Percentiles rank a stretch among this genome's conserved stretches.
These are phyloP conservation scores for Penaeus chinensis DNA, from an alignment of 1,140 invertebrate species.

Conservation along the genomic window DNA sequence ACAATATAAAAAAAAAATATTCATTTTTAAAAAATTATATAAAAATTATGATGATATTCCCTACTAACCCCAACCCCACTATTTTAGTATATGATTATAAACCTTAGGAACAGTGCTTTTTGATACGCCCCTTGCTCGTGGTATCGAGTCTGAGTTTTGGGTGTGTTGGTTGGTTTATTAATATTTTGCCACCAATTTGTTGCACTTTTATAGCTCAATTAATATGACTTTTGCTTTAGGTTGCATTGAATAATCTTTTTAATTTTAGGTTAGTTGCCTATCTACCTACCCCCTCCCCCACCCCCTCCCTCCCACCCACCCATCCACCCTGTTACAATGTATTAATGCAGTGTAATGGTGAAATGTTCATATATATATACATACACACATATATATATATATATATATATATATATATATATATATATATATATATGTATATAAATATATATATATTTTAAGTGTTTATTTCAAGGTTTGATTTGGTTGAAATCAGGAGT, in stretches of 20 bases:
- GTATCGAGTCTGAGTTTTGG: conserved; percentile 51
- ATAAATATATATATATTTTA: too few relatives aligned
- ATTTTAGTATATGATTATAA: conserved; percentile 31
- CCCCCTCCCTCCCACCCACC: neutral
- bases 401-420: too few relatives aligned
- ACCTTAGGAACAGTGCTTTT: conserved; percentile 41
- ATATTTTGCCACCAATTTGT: conserved; percentile 49
- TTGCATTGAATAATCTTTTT: conserved; percentile 45
- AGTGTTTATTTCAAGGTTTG: too few relatives aligned
- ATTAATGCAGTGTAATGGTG: conserved; percentile 24
- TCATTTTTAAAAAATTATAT: too few relatives aligned
- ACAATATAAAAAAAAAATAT: too few relatives aligned
- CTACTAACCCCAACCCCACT: too few relatives aligned
- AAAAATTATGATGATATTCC: too few relatives aligned
- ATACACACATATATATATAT: too few relatives aligned
- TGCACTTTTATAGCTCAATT: conserved; percentile 57
- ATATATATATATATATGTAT: too few relatives aligned
- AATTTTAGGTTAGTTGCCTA: conserved; percentile 35
- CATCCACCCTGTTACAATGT: conserved; percentile 32
- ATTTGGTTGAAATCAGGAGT: too few relatives aligned
- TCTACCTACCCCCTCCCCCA: conserved; percentile 11
- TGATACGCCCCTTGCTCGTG: conserved; percentile 32
- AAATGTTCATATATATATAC: neutral
- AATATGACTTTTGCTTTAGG: conserved; percentile 50
- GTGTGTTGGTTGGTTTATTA: conserved; percentile 50